A percentile compares a stretch with the other conserved stretches of the same genome.
Evolutionary conservation across 2,797 vertebrate genomes (phyloP).

Genomic region (Rhinichthys osculus): DNA sequence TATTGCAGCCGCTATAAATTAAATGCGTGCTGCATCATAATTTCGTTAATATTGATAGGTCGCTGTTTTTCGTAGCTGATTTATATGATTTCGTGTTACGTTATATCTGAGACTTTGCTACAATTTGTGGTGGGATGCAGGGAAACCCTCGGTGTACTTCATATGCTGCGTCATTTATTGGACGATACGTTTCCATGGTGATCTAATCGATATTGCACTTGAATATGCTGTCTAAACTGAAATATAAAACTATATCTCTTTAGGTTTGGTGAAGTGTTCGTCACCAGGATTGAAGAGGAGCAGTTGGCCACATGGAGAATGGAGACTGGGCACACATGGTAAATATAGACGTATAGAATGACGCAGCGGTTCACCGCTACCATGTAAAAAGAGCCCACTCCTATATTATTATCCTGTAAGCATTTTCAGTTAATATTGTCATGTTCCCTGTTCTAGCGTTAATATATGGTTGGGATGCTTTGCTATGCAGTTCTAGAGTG

Average conservation of each 20-base stretch:
- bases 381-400: background rate
- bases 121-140: background rate
- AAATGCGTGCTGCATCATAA: background rate
- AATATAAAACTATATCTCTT: background rate
- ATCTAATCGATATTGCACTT: background rate
- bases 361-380: background rate
- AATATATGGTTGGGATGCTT: background rate
- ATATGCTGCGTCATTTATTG: conserved; percentile 18
- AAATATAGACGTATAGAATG: conserved; percentile 60
- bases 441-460: background rate
- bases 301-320: conserved; percentile 86
- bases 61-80: background rate
- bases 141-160: background rate
- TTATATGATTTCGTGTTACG: background rate
- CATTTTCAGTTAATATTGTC: background rate
- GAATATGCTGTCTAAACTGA: background rate
- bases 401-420: too few species aligned
- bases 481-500: background rate
- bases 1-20: background rate
- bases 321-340: conserved; percentile 90
- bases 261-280: conserved; percentile 11
- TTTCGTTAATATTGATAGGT: background rate
- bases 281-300: conserved; percentile 17
- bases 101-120: background rate
- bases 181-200: background rate